Evolutionary conservation across 2,797 vertebrate species (phyloP).

Genomic region (Pagetopsis macropterus): DNA sequence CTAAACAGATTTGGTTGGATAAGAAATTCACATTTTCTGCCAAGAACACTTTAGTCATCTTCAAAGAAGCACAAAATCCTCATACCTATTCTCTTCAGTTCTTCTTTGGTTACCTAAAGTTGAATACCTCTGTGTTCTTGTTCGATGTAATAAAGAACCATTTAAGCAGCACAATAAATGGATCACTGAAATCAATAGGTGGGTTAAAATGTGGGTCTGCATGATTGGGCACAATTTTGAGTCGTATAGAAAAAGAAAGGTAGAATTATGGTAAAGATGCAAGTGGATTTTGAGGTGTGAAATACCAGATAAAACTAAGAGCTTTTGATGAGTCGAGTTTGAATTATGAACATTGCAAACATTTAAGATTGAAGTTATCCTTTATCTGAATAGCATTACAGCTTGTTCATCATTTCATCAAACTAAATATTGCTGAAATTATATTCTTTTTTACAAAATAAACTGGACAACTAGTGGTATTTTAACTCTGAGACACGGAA

Average conservation of each 20-base stretch:
- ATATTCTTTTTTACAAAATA: background rate
- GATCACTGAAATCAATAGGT: slow-evolving; percentile 28
- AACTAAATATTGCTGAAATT: too few species aligned
- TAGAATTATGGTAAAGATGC: background rate
- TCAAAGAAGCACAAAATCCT: background rate
- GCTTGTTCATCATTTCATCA: too few species aligned
- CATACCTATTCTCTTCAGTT: background rate
- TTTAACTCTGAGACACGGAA: background rate
- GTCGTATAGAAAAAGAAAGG: slow-evolving; percentile 3
- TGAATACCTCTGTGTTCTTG: background rate
- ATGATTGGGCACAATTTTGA: slow-evolving; percentile 3
- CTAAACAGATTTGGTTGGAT: background rate
- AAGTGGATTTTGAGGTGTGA: slow-evolving; percentile 1
- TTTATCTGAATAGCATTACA: too few species aligned
- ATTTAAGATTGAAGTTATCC: background rate
- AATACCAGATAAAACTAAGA: background rate
- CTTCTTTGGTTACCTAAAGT: slow-evolving; percentile 1
- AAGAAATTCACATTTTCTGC: slow-evolving; percentile 2
- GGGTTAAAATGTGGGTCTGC: background rate
- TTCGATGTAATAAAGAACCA: slow-evolving; percentile 10
- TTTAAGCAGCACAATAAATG: slow-evolving; percentile 23
- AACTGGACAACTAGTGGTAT: background rate
- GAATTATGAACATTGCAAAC: background rate
- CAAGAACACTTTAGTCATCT: background rate
- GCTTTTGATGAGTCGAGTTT: background rate